These are phyloP conservation scores for Phenganax stokvisi DNA, from an alignment of 92 coral and sea anemone genomes.

Conservation along the genomic window DNA sequence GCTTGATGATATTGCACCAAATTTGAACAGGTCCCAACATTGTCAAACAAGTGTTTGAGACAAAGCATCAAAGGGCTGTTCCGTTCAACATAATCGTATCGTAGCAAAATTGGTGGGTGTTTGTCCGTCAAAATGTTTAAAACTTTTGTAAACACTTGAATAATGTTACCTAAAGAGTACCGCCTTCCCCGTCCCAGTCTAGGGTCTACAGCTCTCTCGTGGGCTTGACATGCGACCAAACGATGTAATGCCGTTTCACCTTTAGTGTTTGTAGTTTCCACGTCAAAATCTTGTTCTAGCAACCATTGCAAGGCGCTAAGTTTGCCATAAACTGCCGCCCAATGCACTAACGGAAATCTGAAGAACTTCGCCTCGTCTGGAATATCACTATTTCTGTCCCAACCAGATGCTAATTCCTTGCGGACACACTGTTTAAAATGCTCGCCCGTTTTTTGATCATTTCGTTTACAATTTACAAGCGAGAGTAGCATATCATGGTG, in stretches of 20 bases:
- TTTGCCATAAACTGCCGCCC: slow-evolving; percentile 39
- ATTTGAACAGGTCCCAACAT: not conserved
- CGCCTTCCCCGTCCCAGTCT: slow-evolving; percentile 17
- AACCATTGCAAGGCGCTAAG: slow-evolving; percentile 29
- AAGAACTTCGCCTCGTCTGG: slow-evolving; percentile 22
- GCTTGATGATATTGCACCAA: slow-evolving; percentile 21
- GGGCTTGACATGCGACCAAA: slow-evolving; percentile 29
- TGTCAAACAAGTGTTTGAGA: slow-evolving; percentile 19
- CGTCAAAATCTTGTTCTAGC: slow-evolving; percentile 21
- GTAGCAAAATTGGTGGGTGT: slow-evolving; percentile 11
- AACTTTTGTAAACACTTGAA: slow-evolving; percentile 27
- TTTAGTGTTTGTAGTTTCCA: slow-evolving; percentile 10
- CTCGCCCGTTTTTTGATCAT: slow-evolving; percentile 13
- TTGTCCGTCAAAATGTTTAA: slow-evolving; percentile 10
- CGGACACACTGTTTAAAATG: slow-evolving; percentile 12
- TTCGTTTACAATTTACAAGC: slow-evolving; percentile 27
- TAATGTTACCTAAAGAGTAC: slow-evolving; percentile 15
- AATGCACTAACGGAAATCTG: slow-evolving; percentile 32
- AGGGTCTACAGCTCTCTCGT: slow-evolving; percentile 32
- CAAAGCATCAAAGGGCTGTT: slow-evolving; percentile 23
- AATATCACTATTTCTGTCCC: slow-evolving; percentile 29
- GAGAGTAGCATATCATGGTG: slow-evolving; percentile 21
- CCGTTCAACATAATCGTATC: slow-evolving; percentile 27
- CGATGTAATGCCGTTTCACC: slow-evolving; percentile 34
- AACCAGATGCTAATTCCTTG: slow-evolving; percentile 16